Percentiles rank a stretch among this genome's conserved stretches.
Conservation (phyloP, 2,797 vertebrate genomes). For the Betta splendens region DNA sequence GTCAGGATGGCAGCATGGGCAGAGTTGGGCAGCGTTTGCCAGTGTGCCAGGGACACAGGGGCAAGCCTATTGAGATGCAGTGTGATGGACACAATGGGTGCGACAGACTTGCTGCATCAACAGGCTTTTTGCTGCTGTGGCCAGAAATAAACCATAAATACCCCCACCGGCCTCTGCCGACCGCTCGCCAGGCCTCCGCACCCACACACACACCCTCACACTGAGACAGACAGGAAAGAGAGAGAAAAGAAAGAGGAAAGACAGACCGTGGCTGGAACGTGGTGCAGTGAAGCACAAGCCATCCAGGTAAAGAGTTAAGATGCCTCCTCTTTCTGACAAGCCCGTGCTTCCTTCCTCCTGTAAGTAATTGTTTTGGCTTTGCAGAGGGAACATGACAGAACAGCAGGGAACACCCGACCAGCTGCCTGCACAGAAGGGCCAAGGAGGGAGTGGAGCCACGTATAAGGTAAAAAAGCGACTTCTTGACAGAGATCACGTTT, state of each 20-base stretch:
- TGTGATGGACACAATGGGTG: conserved; percentile 80
- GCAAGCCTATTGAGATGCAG: conserved; percentile 85
- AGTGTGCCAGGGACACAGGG: conserved; percentile 67
- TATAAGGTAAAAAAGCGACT: conserved; percentile 82
- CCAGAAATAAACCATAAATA: conserved; percentile 89
- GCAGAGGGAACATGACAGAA: conserved; percentile 82
- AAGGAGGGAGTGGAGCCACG: conserved; percentile 80
- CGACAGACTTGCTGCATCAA: conserved; percentile 88
- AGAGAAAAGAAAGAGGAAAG: conserved; percentile 60
- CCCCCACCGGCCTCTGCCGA: conserved; percentile 64
- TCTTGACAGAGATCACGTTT: not conserved
- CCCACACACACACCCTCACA: conserved; percentile 63
- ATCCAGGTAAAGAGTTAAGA: conserved; percentile 68
- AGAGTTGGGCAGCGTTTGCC: conserved; percentile 78
- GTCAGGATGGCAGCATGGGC: conserved; percentile 67
- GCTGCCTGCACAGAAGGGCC: conserved; percentile 85
- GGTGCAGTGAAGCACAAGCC: conserved; percentile 72
- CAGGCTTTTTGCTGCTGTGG: conserved; percentile 87
- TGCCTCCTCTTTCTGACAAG: conserved; percentile 19
- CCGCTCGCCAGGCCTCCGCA: conserved; percentile 73
- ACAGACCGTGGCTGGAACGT: conserved; percentile 64
- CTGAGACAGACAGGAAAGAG: conserved; percentile 64
- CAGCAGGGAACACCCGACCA: conserved; percentile 86
- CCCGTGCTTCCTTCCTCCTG: not conserved
- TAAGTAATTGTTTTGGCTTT: conserved; percentile 29